Evolutionary conservation across 2,113 vertebrate genomes (phyloP).

Genomic region (Shinisaurus crocodilurus): DNA sequence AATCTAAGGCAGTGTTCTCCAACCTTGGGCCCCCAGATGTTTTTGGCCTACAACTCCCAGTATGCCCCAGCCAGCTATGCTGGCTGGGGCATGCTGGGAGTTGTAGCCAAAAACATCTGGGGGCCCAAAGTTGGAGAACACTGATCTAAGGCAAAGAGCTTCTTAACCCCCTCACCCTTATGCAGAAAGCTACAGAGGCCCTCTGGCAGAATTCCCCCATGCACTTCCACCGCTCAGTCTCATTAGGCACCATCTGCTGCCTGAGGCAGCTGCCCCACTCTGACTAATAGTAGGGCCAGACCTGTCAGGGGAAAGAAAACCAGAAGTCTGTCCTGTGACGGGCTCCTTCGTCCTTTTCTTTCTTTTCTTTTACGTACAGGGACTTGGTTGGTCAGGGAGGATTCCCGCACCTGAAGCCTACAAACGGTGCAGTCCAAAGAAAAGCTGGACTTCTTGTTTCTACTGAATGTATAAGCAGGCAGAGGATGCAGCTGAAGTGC

Average conservation of each 20-base stretch:
- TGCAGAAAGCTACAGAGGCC: background rate
- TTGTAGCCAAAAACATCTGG: too few species aligned
- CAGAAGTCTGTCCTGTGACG: background rate
- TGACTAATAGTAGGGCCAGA: background rate
- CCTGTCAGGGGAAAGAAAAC: too few species aligned
- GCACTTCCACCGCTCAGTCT: too few species aligned
- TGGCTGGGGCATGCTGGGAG: too few species aligned
- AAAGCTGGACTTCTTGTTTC: background rate
- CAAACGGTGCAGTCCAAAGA: background rate
- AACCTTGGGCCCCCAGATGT: too few species aligned
- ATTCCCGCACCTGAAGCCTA: background rate
- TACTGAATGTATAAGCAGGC: background rate
- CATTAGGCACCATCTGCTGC: background rate
- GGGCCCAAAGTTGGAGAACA: too few species aligned
- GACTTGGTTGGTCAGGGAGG: background rate
- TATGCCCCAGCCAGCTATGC: too few species aligned
- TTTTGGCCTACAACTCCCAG: too few species aligned
- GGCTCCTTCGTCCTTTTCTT: background rate
- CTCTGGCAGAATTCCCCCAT: background rate
- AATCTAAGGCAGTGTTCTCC: too few species aligned
- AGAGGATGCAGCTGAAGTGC: background rate
- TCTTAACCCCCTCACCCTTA: background rate
- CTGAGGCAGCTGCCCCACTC: background rate
- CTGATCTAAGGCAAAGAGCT: too few species aligned
- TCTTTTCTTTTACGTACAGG: background rate